Conservation (phyloP, 2,797 vertebrate species). For the Diplodus puntazzo region DNA sequence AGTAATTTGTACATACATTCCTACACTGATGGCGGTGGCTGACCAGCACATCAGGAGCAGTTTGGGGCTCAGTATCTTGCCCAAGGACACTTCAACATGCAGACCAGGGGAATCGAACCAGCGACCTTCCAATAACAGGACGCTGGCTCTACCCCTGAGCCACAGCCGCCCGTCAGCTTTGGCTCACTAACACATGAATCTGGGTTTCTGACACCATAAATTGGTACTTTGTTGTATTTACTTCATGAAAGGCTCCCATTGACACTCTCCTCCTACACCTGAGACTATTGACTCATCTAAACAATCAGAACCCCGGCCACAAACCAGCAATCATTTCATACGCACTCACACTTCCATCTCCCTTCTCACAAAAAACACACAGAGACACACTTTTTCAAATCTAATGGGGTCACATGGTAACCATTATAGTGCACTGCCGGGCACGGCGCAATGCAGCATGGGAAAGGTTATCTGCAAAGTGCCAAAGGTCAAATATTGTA, state of each 20-base stretch:
- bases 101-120: no score
- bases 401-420: slow-evolving; percentile 36
- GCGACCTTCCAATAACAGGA: no score
- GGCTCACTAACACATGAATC: neutral
- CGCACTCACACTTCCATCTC: no score
- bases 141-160: no score
- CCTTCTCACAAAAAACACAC: neutral
- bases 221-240: slow-evolving; percentile 10
- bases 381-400: slow-evolving; percentile 27
- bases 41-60: no score
- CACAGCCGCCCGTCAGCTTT: neutral
- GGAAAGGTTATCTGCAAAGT: slow-evolving; percentile 17
- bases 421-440: slow-evolving; percentile 30
- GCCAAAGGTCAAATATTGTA: slow-evolving; percentile 49
- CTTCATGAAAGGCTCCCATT: slow-evolving; percentile 6
- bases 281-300: slow-evolving; percentile 18
- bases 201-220: neutral
- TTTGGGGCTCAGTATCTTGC: no score
- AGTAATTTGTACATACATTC: no score
- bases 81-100: no score
- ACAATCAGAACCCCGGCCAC: neutral
- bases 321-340: slow-evolving; percentile 3
- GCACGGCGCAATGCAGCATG: slow-evolving; percentile 14
- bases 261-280: slow-evolving; percentile 13
- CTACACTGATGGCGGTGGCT: no score